Evolutionary conservation across 2,113 vertebrate genomes (phyloP).

Genomic region (Brienomyrus brachyistius): DNA sequence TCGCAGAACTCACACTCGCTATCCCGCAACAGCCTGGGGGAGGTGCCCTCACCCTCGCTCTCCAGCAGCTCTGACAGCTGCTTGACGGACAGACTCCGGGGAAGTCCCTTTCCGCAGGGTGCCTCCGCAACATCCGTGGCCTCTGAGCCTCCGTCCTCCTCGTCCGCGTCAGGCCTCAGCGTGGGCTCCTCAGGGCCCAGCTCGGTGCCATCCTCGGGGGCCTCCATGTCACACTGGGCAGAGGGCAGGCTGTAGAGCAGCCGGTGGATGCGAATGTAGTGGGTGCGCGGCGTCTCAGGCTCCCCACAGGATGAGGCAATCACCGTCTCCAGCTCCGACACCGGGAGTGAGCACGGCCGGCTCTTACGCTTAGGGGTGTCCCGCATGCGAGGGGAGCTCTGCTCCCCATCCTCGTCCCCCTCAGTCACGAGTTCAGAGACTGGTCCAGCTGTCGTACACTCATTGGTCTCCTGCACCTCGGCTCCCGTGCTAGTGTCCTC

Average conservation of each 20-base stretch:
- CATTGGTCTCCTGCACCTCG: neutral
- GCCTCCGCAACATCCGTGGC: slow-evolving; percentile 48
- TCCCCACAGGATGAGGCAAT: slow-evolving; percentile 84
- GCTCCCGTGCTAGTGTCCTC: neutral
- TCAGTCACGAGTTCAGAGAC: neutral
- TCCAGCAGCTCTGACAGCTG: slow-evolving; percentile 66
- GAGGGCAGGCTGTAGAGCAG: slow-evolving; percentile 90
- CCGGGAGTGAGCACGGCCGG: slow-evolving; percentile 83
- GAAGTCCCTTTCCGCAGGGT: slow-evolving; percentile 55
- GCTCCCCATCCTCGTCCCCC: neutral
- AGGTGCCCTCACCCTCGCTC: slow-evolving; percentile 64
- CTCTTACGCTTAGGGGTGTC: slow-evolving; percentile 66
- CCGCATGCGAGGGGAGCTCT: slow-evolving; percentile 54
- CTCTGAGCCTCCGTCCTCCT: slow-evolving; percentile 53
- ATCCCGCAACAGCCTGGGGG: slow-evolving; percentile 65
- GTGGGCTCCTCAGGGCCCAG: slow-evolving; percentile 36
- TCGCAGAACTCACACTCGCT: slow-evolving; percentile 85
- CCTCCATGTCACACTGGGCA: slow-evolving; percentile 52
- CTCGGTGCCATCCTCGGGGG: slow-evolving; percentile 56
- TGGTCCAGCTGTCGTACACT: neutral
- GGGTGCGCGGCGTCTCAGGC: slow-evolving; percentile 86
- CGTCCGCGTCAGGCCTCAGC: slow-evolving; percentile 53
- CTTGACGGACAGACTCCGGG: slow-evolving; percentile 64
- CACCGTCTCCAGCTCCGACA: slow-evolving; percentile 91
- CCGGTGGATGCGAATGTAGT: slow-evolving; percentile 93